Percentiles rank a stretch among this genome's conserved stretches.
Conservation (phyloP, 64 coral and sea anemone species). For the Montipora sp. region DNA sequence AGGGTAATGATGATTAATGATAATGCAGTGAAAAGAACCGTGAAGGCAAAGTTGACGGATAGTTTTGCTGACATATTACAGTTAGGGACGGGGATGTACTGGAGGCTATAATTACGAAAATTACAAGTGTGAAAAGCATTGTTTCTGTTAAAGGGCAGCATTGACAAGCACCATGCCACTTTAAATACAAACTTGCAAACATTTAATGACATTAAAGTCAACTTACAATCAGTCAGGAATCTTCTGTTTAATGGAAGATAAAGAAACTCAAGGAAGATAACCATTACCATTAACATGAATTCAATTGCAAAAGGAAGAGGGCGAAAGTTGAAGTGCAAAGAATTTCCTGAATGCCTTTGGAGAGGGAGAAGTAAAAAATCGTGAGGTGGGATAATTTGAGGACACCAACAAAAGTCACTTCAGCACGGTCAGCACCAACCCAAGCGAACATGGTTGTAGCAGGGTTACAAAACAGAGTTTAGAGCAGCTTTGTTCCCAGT, state of each 20-base stretch:
- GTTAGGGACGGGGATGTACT: background rate
- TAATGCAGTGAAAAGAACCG: background rate
- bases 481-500: too few relatives aligned
- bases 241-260: background rate
- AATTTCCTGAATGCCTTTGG: constrained; percentile 56
- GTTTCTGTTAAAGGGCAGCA: background rate
- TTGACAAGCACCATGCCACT: background rate
- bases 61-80: background rate
- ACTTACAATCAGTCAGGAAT: background rate
- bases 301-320: constrained; percentile 17
- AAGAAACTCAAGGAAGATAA: background rate
- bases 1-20: background rate
- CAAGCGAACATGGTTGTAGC: too few relatives aligned
- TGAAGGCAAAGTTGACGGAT: background rate
- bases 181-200: background rate
- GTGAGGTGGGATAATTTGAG: too few relatives aligned
- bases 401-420: too few relatives aligned
- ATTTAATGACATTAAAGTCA: background rate
- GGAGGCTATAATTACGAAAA: background rate
- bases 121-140: background rate
- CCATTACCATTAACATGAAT: too few relatives aligned
- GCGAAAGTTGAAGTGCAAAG: constrained; percentile 53
- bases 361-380: constrained; percentile 4
- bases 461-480: too few relatives aligned
- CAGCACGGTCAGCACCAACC: too few relatives aligned